Evolutionary conservation across 2,797 vertebrate genomes (phyloP), one percentile per base, ranked within the genome.

Genomic region (Sphaeramia orbicularis): DNA sequence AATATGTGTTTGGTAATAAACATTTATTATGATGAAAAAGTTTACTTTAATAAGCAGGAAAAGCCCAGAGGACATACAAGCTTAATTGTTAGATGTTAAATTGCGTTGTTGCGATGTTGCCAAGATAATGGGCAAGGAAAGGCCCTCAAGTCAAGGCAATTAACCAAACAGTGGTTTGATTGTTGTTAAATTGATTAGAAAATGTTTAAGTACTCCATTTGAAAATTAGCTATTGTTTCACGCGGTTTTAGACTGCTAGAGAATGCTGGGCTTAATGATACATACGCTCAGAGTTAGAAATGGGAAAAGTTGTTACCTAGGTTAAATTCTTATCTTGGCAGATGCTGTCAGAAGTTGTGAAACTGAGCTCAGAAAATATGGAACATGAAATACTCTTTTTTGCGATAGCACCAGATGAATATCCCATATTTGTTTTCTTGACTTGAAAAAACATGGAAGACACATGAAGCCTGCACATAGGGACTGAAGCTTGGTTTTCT

Each of bases 141-240:
- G 88, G 81, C 91, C 91, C 92, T 92, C 79, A 89, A 93, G 92
- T 92, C 91, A 87, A 91, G 87, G 85, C 91, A 94, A 93, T 94
- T 93, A 93, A 90, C 88, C 87, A 87, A 93, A 92, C 88, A 91
- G 87, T 90, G 91, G 86, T 92, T 94, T 87, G 89, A 89, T 93
- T 93, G 90, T 93, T 92, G 90, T 92, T 93, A 92, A 93, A 94
- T 91, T 91, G 91, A 94, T 94, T 92, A 90, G 90, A 92, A 92
- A 89, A 90, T 93, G 91, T 93, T 93, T 89, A 93, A 93, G 92
- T 80, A 91, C 85, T 85, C 85, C 77, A 82, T 91, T 90, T 90
- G 85, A 89, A 91, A 92, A 93, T 90, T 85, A 80, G 90, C 76
- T 85, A 83, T 83, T 92, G 83, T 91, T 93, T 91, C 90, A 89